Base-by-base conservation (phyloP, 2,797 vertebrate species). In the Hippoglossus hippoglossus region DNA sequence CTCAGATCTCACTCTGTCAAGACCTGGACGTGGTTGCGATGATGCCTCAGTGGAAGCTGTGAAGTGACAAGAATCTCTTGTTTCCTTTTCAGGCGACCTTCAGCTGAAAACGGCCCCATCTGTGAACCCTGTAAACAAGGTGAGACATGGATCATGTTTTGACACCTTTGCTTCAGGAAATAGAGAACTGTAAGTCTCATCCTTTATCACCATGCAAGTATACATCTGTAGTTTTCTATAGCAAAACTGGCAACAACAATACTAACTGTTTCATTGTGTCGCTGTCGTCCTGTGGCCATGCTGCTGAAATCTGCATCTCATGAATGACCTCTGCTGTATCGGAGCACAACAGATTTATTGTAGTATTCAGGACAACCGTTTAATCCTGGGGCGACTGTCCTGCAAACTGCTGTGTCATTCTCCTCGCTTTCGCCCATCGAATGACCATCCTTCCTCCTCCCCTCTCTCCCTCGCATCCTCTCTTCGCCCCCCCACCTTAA, bases 331-430 rank as follows among this genome's bases (percentile, higher is more conserved):
- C 80, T 67, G 67, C 65, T 82, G 79, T 66, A 70, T 18, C 11
- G 56, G 66, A 73, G 63, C 59, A 85, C 84, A 89, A 81, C 67
- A 75, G 61, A 79, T 79, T 12, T 13, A 39, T 39, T 12, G 36
- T 39, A 4, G 74, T 79, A 82, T 83, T 89, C 76, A 84, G 73
- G 71, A 55, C 67, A 78, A 60, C 57, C 55, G 44, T 65, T 76
- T 18, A 62, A 80, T 65, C 41, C 57, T 74, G 73, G 73, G 80
- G 77, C 66, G 70, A 77, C 71, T 77, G 82, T 87, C 83, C 84
- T 78, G 81, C 79, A 89, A 90, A 92, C 72, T 86, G 93, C 92
- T 92, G 88, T 89, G 92, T 94, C 93, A 93, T 90, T 84, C 89
- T 79, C 67, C 53, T 79, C 22, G 16, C 77, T 79, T 80, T 87